Evolutionary conservation across 2,888 invertebrate species (phyloP).

Genomic region (Eretmocerus hayati): DNA sequence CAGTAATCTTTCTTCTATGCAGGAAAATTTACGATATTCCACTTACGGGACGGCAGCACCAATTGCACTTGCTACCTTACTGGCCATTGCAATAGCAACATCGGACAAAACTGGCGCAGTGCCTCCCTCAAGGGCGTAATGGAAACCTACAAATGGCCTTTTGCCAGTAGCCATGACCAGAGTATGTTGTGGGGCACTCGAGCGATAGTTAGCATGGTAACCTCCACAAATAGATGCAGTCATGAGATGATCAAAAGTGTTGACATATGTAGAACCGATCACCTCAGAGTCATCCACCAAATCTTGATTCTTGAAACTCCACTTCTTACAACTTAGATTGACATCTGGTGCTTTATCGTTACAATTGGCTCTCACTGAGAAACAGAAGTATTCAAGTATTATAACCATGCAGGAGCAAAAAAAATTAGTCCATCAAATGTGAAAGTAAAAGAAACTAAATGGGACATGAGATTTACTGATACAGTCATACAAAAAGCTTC

Average conservation of each 20-base stretch:
- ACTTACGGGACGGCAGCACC: slow-evolving; percentile 61
- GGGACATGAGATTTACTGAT: not conserved
- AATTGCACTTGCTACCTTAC: slow-evolving; percentile 70
- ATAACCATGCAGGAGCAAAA: not conserved
- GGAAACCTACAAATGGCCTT: slow-evolving; percentile 81
- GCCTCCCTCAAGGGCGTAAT: slow-evolving; percentile 83
- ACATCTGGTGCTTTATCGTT: slow-evolving; percentile 55
- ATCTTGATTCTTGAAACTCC: slow-evolving; percentile 74
- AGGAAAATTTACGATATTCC: not conserved
- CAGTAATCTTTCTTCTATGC: not conserved
- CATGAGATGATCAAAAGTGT: slow-evolving; percentile 79
- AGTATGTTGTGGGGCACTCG: slow-evolving; percentile 69
- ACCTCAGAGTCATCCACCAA: slow-evolving; percentile 70
- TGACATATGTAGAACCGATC: slow-evolving; percentile 64
- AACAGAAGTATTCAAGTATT: too few relatives aligned
- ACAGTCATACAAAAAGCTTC: not conserved
- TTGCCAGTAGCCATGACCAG: slow-evolving; percentile 72
- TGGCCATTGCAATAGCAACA: slow-evolving; percentile 88
- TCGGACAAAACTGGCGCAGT: slow-evolving; percentile 76
- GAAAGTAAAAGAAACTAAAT: too few relatives aligned
- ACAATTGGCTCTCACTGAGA: slow-evolving; percentile 53
- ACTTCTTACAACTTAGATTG: slow-evolving; percentile 73
- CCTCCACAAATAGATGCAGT: slow-evolving; percentile 73
- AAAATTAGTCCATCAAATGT: too few relatives aligned
- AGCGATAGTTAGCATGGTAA: slow-evolving; percentile 62